phyloP scores from a whole-genome alignment of 2,888 invertebrate genomes.

The Cremastinae sp. region DNA sequence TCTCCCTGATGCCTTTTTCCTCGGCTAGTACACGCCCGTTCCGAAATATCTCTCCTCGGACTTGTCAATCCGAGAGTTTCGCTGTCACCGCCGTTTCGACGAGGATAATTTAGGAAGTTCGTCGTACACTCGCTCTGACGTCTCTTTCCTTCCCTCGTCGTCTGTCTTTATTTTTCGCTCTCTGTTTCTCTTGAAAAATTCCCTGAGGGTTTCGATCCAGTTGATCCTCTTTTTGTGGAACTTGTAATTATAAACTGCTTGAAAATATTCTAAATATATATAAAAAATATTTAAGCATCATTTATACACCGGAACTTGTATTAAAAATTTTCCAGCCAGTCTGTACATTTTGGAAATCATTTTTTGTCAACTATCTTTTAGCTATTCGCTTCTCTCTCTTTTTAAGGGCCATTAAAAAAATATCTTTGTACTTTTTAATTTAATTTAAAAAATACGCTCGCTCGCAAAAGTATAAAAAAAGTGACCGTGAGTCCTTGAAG shows the following conservation, averaged over 20 bases:
- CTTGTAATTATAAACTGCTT: conserved; percentile 18
- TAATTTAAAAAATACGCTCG: background rate
- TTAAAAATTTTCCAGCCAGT: too few species aligned
- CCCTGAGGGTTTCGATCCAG: conserved; percentile 1
- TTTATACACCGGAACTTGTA: too few species aligned
- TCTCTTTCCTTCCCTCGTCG: background rate
- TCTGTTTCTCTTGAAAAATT: conserved; percentile 12
- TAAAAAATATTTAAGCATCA: too few species aligned
- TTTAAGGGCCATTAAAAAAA: too few species aligned
- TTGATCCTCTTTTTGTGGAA: conserved; percentile 23
- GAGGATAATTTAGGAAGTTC: conserved; percentile 31
- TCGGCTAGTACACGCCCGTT: background rate
- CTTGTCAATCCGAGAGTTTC: conserved; percentile 57
- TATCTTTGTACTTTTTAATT: too few species aligned
- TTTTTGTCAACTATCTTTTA: too few species aligned
- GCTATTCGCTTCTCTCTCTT: too few species aligned
- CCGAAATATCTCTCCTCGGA: conserved; percentile 42
- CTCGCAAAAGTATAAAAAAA: too few species aligned
- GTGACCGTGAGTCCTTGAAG: too few species aligned
- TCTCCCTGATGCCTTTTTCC: conserved; percentile 3
- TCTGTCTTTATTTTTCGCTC: background rate
- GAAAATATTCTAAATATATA: too few species aligned
- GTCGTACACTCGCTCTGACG: background rate
- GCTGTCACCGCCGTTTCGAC: conserved; percentile 56
- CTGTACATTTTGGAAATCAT: too few species aligned